A percentile compares a stretch with the other conserved stretches of the same genome.
These are phyloP conservation scores for Chelidonichthys spinosus DNA, from an alignment of 2,797 vertebrate species.

Conservation along the genomic window DNA sequence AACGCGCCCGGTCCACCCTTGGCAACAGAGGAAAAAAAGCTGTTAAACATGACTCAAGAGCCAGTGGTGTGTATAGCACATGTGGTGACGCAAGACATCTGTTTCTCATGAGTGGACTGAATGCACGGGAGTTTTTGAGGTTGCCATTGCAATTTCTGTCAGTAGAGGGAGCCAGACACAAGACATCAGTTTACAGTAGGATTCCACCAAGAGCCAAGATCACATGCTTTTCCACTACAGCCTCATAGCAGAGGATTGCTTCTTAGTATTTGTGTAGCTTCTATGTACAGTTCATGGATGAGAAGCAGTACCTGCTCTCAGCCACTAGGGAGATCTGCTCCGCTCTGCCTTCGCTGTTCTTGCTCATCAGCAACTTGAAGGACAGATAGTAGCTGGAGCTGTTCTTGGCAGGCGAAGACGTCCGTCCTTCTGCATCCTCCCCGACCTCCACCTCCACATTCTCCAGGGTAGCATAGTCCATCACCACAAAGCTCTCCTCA, in stretches of 20 bases:
- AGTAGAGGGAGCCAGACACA: conserved; percentile 69
- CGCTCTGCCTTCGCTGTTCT: conserved; percentile 88
- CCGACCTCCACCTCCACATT: conserved; percentile 86
- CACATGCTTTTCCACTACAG: too few species aligned
- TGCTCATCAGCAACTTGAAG: conserved; percentile 88
- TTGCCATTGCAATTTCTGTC: conserved; percentile 24
- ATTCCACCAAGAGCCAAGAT: not conserved
- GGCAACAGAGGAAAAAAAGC: conserved; percentile 5
- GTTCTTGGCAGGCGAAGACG: conserved; percentile 61
- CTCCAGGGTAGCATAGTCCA: conserved; percentile 91
- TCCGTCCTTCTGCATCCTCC: conserved; percentile 72
- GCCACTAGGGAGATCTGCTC: conserved; percentile 87
- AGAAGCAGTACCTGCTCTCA: conserved; percentile 84
- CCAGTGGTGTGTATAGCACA: not conserved
- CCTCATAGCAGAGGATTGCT: too few species aligned
- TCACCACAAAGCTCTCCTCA: conserved; percentile 93
- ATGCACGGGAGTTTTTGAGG: not conserved
- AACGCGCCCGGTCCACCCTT: conserved; percentile 93
- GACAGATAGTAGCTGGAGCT: conserved; percentile 66
- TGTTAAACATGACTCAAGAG: not conserved
- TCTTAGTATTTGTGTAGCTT: not conserved
- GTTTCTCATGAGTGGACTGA: not conserved
- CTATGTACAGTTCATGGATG: not conserved
- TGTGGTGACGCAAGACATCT: not conserved
- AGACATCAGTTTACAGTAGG: not conserved